Percentiles rank a stretch among this genome's conserved stretches.
Evolutionary conservation across 2,797 vertebrate genomes (phyloP).

Genomic region (Sparidentex hasta): DNA sequence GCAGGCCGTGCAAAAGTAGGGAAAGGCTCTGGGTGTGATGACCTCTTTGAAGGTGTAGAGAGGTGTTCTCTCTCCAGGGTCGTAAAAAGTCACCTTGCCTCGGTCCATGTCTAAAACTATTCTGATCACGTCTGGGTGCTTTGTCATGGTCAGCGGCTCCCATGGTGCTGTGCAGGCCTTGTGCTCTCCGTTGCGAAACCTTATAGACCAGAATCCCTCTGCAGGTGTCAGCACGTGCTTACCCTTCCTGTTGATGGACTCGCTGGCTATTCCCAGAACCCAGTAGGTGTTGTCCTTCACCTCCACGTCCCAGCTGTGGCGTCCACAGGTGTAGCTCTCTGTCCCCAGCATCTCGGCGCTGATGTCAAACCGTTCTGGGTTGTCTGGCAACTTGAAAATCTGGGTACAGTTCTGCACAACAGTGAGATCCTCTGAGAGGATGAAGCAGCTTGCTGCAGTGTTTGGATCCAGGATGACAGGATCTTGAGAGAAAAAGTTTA

Average conservation of each 20-base stretch:
- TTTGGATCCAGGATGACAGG: constrained; percentile 87
- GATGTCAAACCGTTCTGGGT: constrained; percentile 86
- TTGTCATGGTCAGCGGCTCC: constrained; percentile 83
- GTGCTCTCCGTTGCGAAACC: constrained; percentile 87
- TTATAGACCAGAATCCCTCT: constrained; percentile 88
- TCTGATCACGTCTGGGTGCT: constrained; percentile 77
- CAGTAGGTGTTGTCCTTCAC: constrained; percentile 88
- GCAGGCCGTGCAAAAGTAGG: constrained; percentile 88
- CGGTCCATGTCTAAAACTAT: constrained; percentile 87
- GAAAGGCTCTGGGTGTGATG: constrained; percentile 75
- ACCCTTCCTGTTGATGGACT: constrained; percentile 86
- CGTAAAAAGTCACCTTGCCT: constrained; percentile 85
- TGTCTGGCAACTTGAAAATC: constrained; percentile 85
- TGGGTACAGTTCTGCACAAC: constrained; percentile 80
- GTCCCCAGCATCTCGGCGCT: constrained; percentile 86
- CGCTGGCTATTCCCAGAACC: constrained; percentile 86
- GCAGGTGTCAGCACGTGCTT: constrained; percentile 86
- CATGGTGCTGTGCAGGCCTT: constrained; percentile 88
- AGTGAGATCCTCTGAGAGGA: constrained; percentile 85
- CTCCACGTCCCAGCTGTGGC: constrained; percentile 86
- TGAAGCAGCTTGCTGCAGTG: constrained; percentile 86
- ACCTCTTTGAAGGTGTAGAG: constrained; percentile 85
- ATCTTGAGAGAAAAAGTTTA: constrained; percentile 57
- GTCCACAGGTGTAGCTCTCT: constrained; percentile 80
- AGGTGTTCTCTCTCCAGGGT: constrained; percentile 79